Percentiles rank a stretch among this genome's conserved stretches.
These are phyloP conservation scores for Crocodylus rhombifer DNA, from an alignment of 2,797 vertebrate genomes.

Conservation along the genomic window DNA sequence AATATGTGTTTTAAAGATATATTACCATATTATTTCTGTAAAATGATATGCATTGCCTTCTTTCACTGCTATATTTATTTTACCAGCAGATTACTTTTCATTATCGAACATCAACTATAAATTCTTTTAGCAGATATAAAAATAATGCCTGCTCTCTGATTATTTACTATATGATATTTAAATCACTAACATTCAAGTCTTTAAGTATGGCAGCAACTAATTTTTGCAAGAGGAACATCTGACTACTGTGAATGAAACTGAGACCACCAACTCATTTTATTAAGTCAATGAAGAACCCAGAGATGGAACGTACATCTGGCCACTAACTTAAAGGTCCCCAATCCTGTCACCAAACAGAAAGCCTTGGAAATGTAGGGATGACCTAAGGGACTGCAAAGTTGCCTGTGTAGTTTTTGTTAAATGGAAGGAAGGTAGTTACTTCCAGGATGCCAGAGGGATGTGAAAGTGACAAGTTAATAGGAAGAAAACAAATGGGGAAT, in stretches of 20 bases:
- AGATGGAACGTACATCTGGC: neutral
- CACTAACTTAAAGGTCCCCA: neutral
- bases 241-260: neutral
- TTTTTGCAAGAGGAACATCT: neutral
- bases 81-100: neutral
- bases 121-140: neutral
- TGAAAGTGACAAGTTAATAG: neutral
- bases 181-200: neutral
- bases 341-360: neutral
- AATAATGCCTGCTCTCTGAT: neutral
- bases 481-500: neutral
- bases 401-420: neutral
- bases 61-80: neutral
- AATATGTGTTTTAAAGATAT: slow-evolving; percentile 9
- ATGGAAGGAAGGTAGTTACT: neutral
- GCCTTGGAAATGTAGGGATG: no score
- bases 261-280: neutral
- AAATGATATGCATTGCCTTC: neutral
- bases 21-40: neutral
- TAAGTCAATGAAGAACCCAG: neutral
- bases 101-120: neutral
- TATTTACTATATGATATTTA: neutral
- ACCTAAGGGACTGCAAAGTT: neutral
- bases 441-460: neutral
- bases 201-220: neutral